Conservation (phyloP, 2,888 invertebrate genomes). For the Gibbula magus region DNA sequence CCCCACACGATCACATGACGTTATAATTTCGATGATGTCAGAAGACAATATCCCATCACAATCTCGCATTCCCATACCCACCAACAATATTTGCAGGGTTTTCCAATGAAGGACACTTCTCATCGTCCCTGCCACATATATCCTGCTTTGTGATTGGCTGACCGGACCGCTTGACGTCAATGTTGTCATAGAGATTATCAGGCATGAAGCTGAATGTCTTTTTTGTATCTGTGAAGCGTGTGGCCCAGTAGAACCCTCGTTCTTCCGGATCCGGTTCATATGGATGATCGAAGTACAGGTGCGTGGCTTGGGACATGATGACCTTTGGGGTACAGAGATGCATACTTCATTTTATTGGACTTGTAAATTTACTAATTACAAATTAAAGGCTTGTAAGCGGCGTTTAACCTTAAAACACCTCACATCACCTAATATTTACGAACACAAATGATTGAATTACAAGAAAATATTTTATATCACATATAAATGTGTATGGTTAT, state of each 20-base stretch:
- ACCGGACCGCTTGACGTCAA: conserved; percentile 34
- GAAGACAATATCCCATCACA: too few relatives aligned
- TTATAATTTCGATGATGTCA: too few relatives aligned
- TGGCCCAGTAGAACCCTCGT: conserved; percentile 63
- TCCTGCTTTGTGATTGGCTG: conserved; percentile 36
- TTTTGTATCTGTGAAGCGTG: conserved; percentile 51
- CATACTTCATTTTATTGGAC: neutral
- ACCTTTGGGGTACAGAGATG: conserved; percentile 37
- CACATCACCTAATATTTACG: too few relatives aligned
- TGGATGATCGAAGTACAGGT: conserved; percentile 64
- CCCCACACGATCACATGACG: too few relatives aligned
- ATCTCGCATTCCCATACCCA: conserved; percentile 31
- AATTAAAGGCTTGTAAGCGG: too few relatives aligned
- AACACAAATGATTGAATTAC: too few relatives aligned
- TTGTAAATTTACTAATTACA: too few relatives aligned
- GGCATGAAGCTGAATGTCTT: conserved; percentile 54
- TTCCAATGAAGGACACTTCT: conserved; percentile 50
- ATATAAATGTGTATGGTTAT: too few relatives aligned
- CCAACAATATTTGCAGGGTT: conserved; percentile 65
- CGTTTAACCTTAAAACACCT: too few relatives aligned
- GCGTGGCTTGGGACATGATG: conserved; percentile 55
- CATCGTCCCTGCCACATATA: conserved; percentile 48
- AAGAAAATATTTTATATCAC: too few relatives aligned
- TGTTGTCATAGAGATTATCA: conserved; percentile 52
- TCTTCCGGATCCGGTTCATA: conserved; percentile 64